phyloP scores from a whole-genome alignment of 1,140 invertebrate species.

The Alviniconcha marisindica region DNA sequence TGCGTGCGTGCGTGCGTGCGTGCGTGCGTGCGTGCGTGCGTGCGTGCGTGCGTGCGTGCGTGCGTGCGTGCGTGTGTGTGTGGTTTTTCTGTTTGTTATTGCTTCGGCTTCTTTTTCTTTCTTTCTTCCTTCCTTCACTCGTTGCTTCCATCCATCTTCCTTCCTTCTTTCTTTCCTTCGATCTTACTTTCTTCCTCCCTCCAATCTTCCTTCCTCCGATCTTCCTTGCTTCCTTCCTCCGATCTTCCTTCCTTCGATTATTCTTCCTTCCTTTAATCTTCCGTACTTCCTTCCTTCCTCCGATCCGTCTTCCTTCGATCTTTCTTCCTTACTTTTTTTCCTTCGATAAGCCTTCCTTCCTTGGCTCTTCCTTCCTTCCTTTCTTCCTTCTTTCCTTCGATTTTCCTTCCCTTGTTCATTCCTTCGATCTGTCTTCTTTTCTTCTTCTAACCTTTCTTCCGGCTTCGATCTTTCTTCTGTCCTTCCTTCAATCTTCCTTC shows the following conservation, averaged over 20 bases:
- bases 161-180: not conserved
- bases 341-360: not conserved
- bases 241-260: not conserved
- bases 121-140: not conserved
- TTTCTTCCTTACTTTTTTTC: not conserved
- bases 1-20: not conserved
- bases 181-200: not conserved
- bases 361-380: not conserved
- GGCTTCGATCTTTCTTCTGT: not conserved
- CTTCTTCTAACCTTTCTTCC: not conserved
- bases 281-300: not conserved
- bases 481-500: not conserved
- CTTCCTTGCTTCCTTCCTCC: not conserved
- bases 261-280: not conserved
- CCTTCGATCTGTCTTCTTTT: not conserved
- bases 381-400: not conserved
- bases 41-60: not conserved
- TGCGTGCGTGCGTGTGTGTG: slow-evolving; percentile 1
- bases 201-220: not conserved
- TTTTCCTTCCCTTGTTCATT: not conserved
- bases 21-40: slow-evolving; percentile 14
- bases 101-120: not conserved
- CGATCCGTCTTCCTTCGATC: not conserved
- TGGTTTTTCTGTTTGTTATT: not conserved
- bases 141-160: not conserved